phyloP scores from a whole-genome alignment of 2,797 vertebrate species.

The Ispidina lecontei region DNA sequence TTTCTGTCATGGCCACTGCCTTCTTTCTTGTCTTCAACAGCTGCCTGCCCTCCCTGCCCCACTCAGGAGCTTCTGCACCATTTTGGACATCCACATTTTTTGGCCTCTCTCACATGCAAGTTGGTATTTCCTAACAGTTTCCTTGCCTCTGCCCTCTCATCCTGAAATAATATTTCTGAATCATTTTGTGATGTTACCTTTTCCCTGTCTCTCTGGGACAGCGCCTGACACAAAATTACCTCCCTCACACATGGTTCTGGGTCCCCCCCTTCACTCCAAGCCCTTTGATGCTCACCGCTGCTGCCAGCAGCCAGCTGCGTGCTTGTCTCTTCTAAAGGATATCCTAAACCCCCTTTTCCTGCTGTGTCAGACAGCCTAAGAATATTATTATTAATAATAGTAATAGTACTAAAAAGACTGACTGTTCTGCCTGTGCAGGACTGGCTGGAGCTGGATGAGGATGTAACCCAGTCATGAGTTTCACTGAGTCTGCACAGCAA shows the following conservation, averaged over 20 bases:
- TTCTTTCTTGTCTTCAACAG: neutral
- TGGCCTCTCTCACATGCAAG: neutral
- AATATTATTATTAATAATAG: neutral
- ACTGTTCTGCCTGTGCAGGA: neutral
- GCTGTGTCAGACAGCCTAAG: neutral
- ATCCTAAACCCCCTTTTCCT: constrained; percentile 24
- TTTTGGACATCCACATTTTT: neutral
- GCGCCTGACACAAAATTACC: neutral
- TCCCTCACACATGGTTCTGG: neutral
- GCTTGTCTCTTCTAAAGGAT: neutral
- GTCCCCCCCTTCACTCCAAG: neutral
- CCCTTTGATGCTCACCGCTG: constrained; percentile 20
- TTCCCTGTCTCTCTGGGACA: neutral
- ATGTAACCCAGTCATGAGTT: neutral
- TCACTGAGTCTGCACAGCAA: neutral
- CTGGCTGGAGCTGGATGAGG: neutral
- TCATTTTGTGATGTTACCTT: neutral
- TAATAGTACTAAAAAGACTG: neutral
- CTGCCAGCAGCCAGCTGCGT: constrained; percentile 38
- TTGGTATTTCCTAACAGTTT: neutral
- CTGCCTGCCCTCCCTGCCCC: neutral
- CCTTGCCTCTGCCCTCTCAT: neutral
- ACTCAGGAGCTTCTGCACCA: neutral
- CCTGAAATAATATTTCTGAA: neutral
- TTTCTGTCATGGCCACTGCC: neutral